Base-by-base conservation (phyloP, 2,113 vertebrate genomes). In the Pollachius pollachius region DNA sequence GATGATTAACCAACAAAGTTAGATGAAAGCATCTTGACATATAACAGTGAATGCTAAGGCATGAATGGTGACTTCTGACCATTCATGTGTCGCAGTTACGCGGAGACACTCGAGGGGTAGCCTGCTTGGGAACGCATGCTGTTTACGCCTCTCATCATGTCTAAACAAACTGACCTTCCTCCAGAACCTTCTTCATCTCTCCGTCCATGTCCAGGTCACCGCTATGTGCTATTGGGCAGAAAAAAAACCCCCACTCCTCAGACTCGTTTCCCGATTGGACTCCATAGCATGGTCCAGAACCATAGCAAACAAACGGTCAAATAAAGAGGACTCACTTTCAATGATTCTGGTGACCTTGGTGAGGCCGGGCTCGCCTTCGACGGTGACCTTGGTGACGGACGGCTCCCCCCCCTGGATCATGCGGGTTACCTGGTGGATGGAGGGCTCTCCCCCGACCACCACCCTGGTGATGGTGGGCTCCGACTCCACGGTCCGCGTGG, bases 101-200 rank as follows among this genome's bases (percentile, higher is more conserved):
- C 8, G 12, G 41, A 48, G 41, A 9, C 41, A 48, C 41, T 48
- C 41, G 11, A 13, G 41, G 41, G 41, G 41, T 48, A 1, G 8
- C 8, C 41, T 48, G 41, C 11, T 48, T 23, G 23, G 41, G 12
- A 48, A 48, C 41, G 41, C 41, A 48, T 48, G 41, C 41, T 48
- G 12, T 48, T 48, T 9, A 9, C 41, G 41, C 11, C 41, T 13
- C 41, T 48, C 6, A 48, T 48, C 11, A 48, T 48, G 41, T 34
- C 8, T 17, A 62, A 9, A 59, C 13, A 75, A 69, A 90, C 89
- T 85, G 30, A 92, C 91, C 91, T 88, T 69, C 74, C 3, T 62
- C 66, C 59, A 78, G 0, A 15, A 83, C 61, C 59, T 66, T 80
- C 57, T 18, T 61, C 4, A 19, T 77, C 2, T 86, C 77, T 41